Conservation (phyloP, 2,113 vertebrate genomes). For the Megaleporinus macrocephalus region DNA sequence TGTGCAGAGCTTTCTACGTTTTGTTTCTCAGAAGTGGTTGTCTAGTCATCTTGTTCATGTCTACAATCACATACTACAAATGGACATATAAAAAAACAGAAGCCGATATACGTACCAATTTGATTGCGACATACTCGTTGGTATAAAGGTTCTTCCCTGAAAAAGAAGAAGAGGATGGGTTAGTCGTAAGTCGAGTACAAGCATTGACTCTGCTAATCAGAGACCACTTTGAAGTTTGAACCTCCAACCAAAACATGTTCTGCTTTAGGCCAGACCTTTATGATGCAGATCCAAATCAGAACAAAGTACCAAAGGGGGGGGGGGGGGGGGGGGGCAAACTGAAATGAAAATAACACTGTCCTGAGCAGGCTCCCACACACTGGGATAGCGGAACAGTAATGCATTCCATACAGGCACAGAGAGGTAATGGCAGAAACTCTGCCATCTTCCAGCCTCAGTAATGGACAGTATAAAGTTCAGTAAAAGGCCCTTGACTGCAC, state of each 20-base stretch:
- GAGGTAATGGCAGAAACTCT: not conserved
- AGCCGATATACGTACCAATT: constrained; percentile 82
- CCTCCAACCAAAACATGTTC: not conserved
- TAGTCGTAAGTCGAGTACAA: not conserved
- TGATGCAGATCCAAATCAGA: not conserved
- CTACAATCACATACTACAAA: not conserved
- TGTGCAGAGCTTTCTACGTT: constrained; percentile 10
- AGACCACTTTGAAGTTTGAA: constrained; percentile 1
- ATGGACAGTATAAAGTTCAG: not conserved
- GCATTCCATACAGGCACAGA: not conserved
- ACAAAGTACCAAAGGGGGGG: not conserved
- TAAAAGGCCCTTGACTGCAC: not conserved
- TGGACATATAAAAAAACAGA: not conserved
- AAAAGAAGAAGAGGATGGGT: constrained; percentile 49
- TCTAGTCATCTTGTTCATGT: not conserved
- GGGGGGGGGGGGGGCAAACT: not conserved
- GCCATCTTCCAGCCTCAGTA: too few relatives aligned
- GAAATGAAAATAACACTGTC: constrained; percentile 9
- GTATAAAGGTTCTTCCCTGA: constrained; percentile 92
- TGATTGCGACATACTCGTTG: constrained; percentile 92
- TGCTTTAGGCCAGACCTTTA: not conserved
- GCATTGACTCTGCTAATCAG: not conserved
- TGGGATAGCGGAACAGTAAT: not conserved
- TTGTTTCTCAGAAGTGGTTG: constrained; percentile 2
- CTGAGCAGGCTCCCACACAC: constrained; percentile 5